Evolutionary conservation across 1,140 invertebrate species (phyloP).

Genomic region (Cyclina sinensis): DNA sequence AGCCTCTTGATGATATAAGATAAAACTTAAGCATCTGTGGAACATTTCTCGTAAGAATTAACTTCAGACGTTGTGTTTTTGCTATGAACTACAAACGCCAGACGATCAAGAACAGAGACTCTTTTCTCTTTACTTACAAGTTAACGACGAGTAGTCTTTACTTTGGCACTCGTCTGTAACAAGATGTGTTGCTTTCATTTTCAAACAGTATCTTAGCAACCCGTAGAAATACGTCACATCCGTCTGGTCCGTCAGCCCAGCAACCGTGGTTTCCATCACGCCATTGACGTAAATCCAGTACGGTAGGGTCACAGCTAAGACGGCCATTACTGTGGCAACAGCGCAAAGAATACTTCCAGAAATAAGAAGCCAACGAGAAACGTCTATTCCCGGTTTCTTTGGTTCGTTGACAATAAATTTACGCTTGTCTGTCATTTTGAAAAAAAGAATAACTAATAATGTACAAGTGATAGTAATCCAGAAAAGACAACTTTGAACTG

Average conservation of each 20-base stretch:
- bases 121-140: not conserved
- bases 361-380: conserved; percentile 4
- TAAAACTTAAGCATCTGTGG: no score
- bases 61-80: no score
- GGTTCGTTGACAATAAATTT: not conserved
- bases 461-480: no score
- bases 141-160: conserved; percentile 3
- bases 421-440: not conserved
- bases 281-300: conserved; percentile 30
- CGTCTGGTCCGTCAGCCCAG: conserved; percentile 29
- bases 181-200: conserved; percentile 38
- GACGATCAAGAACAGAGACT: no score
- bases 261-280: conserved; percentile 41
- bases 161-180: conserved; percentile 16
- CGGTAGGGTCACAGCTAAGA: conserved; percentile 8
- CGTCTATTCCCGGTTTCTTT: not conserved
- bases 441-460: no score
- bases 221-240: conserved; percentile 48
- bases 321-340: not conserved
- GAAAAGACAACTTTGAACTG: no score
- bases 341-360: conserved; percentile 23
- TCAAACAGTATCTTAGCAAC: conserved; percentile 29
- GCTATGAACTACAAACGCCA: no score
- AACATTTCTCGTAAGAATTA: no score
- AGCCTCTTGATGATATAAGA: no score